Evolutionary conservation across 2,113 vertebrate species (phyloP).

Genomic region (Psilopsiagon aurifrons): DNA sequence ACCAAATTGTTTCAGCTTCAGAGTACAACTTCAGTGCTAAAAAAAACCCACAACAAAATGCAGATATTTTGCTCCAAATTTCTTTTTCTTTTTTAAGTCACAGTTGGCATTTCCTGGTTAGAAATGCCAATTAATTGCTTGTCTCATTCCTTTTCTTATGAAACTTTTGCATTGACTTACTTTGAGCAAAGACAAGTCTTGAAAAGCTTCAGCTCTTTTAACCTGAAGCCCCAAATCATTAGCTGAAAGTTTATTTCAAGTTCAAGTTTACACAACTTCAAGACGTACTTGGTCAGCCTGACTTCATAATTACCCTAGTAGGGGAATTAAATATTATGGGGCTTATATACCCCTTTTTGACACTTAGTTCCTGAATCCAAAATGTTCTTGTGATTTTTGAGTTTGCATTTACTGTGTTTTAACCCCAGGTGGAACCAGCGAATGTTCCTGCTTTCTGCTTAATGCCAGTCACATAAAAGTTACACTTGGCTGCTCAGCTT

Average conservation of each 20-base stretch:
- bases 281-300: background rate
- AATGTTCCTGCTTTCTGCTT: background rate
- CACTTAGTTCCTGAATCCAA: background rate
- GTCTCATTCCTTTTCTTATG: background rate
- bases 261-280: background rate
- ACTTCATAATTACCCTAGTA: background rate
- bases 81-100: background rate
- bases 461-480: background rate
- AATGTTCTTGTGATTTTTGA: background rate
- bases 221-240: background rate
- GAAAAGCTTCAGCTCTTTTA: background rate
- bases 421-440: background rate
- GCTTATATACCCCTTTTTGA: background rate
- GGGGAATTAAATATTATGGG: background rate
- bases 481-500: background rate
- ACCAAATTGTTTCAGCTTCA: background rate
- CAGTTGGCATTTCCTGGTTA: background rate
- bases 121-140: background rate
- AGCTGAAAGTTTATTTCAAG: background rate
- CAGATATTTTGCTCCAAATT: background rate
- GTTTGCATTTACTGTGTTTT: background rate
- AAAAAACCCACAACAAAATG: background rate
- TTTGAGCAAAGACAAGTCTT: background rate
- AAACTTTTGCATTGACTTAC: background rate
- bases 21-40: background rate